Percentiles rank a stretch among this genome's conserved stretches.
Conservation (phyloP, 2,113 vertebrate genomes). For the Rhinogobius similis region DNA sequence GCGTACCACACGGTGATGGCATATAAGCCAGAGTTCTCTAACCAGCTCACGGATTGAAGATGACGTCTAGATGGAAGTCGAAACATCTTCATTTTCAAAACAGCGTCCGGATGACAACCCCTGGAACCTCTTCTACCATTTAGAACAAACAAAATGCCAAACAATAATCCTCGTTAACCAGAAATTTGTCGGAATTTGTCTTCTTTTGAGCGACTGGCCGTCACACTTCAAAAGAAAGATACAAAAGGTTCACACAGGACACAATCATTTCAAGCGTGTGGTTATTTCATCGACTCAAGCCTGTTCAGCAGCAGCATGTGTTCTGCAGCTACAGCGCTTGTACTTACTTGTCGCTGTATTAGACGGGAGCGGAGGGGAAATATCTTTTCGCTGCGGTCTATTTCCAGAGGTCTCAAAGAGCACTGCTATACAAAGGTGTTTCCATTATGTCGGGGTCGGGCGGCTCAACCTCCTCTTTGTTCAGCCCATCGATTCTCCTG, state of each 20-base stretch:
- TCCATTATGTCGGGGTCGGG: background rate
- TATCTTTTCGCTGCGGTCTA: background rate
- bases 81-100: no score
- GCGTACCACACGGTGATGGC: no score
- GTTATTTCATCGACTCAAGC: background rate
- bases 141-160: no score
- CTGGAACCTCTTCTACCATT: no score
- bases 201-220: background rate
- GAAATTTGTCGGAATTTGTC: background rate
- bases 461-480: slow-evolving; percentile 3
- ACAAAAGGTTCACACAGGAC: background rate
- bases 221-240: background rate
- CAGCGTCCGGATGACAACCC: no score
- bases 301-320: background rate
- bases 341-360: background rate
- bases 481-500: background rate
- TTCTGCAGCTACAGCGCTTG: background rate
- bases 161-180: no score
- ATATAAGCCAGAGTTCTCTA: no score
- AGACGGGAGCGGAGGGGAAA: background rate
- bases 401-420: slow-evolving; percentile 5
- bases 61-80: no score
- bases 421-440: background rate
- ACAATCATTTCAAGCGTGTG: background rate
- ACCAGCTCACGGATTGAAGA: no score